Evolutionary conservation across 2,113 vertebrate species (phyloP).

Genomic region (Noturus placidus): DNA sequence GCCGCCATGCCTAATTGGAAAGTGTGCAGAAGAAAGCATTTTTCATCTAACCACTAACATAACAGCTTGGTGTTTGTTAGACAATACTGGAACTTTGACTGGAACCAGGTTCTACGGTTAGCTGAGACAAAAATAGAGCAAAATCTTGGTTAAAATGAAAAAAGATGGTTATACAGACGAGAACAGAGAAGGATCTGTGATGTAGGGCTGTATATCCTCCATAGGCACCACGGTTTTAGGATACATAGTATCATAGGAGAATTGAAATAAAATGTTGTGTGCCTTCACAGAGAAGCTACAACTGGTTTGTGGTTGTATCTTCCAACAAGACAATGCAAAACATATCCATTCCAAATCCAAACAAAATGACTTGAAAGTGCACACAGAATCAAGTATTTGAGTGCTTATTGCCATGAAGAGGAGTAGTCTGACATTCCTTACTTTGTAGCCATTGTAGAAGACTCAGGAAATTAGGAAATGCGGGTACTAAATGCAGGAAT

Average conservation of each 20-base stretch:
- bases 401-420: background rate
- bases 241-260: background rate
- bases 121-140: background rate
- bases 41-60: background rate
- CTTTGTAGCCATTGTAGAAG: background rate
- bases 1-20: background rate
- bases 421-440: background rate
- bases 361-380: background rate
- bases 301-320: background rate
- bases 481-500: background rate
- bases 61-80: background rate
- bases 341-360: background rate
- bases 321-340: background rate
- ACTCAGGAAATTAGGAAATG: background rate
- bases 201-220: background rate
- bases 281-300: background rate
- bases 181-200: background rate
- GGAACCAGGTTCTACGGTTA: background rate
- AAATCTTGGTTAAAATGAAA: background rate
- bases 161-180: background rate
- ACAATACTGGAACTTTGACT: background rate
- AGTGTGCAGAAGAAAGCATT: background rate
- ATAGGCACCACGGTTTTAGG: background rate
- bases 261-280: background rate
- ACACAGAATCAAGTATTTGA: background rate